Conservation (phyloP, 1,140 invertebrate species). For the Diachasma alloeum region DNA sequence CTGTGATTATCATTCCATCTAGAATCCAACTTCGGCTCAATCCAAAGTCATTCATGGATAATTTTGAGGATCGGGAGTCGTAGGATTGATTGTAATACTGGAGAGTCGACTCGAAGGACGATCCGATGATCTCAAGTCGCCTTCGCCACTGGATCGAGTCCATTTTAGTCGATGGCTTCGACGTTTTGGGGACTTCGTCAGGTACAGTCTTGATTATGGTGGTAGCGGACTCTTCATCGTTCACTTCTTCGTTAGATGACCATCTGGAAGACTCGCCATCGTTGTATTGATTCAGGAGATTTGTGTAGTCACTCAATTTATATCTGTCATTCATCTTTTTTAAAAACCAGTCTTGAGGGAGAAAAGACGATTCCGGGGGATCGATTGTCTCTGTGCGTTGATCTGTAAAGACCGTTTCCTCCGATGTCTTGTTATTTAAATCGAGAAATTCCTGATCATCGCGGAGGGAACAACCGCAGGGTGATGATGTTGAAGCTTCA, state of each 20-base stretch:
- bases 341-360: neutral
- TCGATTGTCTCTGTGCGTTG: no score
- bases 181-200: neutral
- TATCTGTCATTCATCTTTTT: neutral
- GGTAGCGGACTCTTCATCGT: neutral
- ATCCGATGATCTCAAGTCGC: neutral
- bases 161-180: neutral
- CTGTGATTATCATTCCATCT: constrained; percentile 13
- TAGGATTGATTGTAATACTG: neutral
- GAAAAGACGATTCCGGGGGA: no score
- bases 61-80: neutral
- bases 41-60: neutral
- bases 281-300: neutral
- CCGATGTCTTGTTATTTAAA: no score
- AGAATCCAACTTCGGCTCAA: constrained; percentile 7
- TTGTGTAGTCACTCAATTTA: neutral
- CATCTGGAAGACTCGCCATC: neutral
- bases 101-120: constrained; percentile 16
- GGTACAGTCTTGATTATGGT: neutral
- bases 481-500: neutral
- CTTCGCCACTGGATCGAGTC: neutral
- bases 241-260: neutral
- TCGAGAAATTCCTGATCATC: neutral
- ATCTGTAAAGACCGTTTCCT: no score
- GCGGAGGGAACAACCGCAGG: neutral